Evolutionary conservation across 2,113 vertebrate genomes (phyloP), one percentile per base, ranked within the genome.

Genomic region (Notarius quadriscutis): DNA sequence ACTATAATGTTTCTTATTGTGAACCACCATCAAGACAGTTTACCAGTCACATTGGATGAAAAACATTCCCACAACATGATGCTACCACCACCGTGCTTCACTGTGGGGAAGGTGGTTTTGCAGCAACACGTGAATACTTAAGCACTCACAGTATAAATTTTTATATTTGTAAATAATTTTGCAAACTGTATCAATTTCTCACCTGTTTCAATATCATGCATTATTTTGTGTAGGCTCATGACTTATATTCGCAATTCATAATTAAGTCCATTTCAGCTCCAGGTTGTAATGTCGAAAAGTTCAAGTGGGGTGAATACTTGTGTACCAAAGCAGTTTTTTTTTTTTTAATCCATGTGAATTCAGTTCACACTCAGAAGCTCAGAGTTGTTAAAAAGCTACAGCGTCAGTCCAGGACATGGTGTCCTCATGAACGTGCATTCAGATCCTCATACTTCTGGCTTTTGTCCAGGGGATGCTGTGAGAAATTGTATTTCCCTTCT

Each of bases 401-500:
- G 53, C 34, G n/a, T 80, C 78, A n/a, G 30, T 51, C 18, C 25
- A 85, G 65, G 63, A 5, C 79, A 20, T 4, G 18, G 27, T 81
- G 53, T 65, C 83, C 51, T 57, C 71, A 55, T 53, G 74, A 69
- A 34, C 6, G 58, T 77, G 27, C 63, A 63, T 81, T 67, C 50
- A 62, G 25, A 27, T 53, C 82, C 74, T 62, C n/a, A 69, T 81
- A 30, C 51, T 74, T 71, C 48, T 12, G 25, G 5, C 30, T 84
- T 86, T 60, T 81, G 78, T 62, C 34, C 14, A 57, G 71, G 69
- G 62, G n/a, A 75, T 67, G 65, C 30, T 20, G 5, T 14, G 20
- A 12, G 2, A 69, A 84, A 84, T 83, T 75, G 11, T 25, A 80
- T 75, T 88, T 60, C 18, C 4, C 65, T 58, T 62, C 79, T 86